Evolutionary conservation across 2,888 invertebrate species (phyloP), one percentile per base, ranked within the genome.

Genomic region (Amphipoea oculea): DNA sequence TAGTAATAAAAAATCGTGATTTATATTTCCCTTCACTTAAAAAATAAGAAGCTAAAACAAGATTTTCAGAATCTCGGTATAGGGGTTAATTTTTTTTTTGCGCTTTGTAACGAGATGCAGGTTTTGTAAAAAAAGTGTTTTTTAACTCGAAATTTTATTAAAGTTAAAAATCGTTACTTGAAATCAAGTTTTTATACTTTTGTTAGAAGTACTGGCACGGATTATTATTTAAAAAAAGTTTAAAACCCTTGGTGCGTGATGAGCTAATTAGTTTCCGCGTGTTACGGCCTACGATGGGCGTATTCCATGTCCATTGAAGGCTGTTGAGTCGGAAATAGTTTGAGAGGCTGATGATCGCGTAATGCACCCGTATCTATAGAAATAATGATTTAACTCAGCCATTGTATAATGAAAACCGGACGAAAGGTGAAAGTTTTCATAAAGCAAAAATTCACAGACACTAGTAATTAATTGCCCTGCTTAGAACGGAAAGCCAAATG

Each of bases 11-110:
- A 90, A 89, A 82, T 83, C 81, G 60, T 86, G 87, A 90, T 88
- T 87, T 90, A 90, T 90, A 89, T 84, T 86, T 84, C 87, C 91
- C 90, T 89, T 91, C 87, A 87, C 89, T 88, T 83, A 77, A 83
- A 88, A 87, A 86, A 81, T 81, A 87, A 88, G 85, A 86, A 79
- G 70, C 65, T 72, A 29, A 82, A 77, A 76, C 81, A 57, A 67
- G 82, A 78, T 89, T 89, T 90, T 83, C 82, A 69, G 89, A 87
- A 88, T 89, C 89, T 82, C 83, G 54, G 89, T 86, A 82, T 86
- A 81, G 74, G 82, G 86, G 84, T 80, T 69, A 75, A n/a, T n/a
- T 84, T 75, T 85, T 51, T 80, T 86, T 86, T 71, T 82, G 42
- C 60, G 48, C 57, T 67, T 72, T 69, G n/a, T 74, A 78, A 84